Conservation (phyloP, 1,140 invertebrate species). For the Orchestia grillus region DNA sequence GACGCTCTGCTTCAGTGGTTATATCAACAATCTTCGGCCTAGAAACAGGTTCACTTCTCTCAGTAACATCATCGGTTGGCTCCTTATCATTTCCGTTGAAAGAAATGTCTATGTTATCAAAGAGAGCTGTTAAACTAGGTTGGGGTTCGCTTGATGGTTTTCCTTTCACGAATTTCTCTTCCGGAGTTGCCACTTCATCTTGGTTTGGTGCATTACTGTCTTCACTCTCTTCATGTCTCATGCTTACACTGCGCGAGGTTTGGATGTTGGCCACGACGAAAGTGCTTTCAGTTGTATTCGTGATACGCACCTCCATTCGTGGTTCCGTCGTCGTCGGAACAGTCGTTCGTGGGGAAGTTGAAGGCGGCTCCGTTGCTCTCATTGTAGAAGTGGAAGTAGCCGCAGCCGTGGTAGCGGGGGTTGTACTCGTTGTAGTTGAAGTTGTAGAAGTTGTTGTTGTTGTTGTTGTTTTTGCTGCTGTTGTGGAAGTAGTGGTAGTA, state of each 20-base stretch:
- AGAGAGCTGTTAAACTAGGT: not conserved
- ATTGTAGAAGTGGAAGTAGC: not conserved
- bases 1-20: conserved; percentile 7
- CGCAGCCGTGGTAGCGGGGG: not conserved
- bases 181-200: not conserved
- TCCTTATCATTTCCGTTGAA: not conserved
- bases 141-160: not conserved
- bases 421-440: not conserved
- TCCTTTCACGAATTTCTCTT: not conserved
- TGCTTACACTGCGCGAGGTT: not conserved
- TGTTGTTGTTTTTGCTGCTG: too few species aligned
- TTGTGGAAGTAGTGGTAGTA: not conserved
- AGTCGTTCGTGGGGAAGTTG: not conserved
- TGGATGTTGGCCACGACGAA: conserved; percentile 15
- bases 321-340: conserved; percentile 1
- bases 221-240: conserved; percentile 39
- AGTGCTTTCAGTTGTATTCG: not conserved
- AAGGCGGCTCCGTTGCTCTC: not conserved
- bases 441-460: not conserved
- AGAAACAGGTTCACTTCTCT: not conserved
- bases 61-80: not conserved
- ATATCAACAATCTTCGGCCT: conserved; percentile 5
- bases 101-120: conserved; percentile 5
- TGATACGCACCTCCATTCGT: not conserved
- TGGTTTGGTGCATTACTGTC: not conserved